Conservation (phyloP, 2,797 vertebrate species). For the Sciurus carolinensis region DNA sequence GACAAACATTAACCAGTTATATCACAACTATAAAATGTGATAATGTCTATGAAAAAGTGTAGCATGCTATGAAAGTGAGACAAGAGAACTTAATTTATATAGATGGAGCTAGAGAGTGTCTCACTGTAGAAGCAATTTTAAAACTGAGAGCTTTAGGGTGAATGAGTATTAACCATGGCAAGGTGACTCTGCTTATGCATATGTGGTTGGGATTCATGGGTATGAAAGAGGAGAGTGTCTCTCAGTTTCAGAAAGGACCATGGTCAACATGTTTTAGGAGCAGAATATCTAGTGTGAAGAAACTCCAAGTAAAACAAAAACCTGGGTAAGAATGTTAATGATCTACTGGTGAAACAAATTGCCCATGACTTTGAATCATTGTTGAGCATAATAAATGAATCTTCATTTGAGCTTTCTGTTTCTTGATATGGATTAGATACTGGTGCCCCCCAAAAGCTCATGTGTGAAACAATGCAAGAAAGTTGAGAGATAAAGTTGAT, state of each 20-base stretch:
- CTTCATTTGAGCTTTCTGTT: background rate
- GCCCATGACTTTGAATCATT: background rate
- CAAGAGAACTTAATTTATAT: background rate
- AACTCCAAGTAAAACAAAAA: background rate
- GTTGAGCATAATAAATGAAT: background rate
- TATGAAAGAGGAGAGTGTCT: background rate
- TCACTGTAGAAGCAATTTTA: background rate
- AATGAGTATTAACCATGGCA: background rate
- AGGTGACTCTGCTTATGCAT: background rate
- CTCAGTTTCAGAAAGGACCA: background rate
- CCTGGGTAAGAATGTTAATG: background rate
- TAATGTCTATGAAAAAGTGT: background rate
- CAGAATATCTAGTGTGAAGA: background rate
- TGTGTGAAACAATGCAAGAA: too few species aligned
- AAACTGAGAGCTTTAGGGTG: background rate
- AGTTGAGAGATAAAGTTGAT: too few species aligned
- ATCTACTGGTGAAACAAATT: background rate
- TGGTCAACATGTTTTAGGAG: rapidly evolving
- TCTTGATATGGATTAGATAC: background rate
- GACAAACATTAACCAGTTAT: background rate
- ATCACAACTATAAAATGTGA: background rate
- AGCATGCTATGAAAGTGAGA: background rate
- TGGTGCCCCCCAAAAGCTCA: too few species aligned
- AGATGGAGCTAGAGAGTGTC: background rate
- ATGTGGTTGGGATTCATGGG: background rate